phyloP scores from a whole-genome alignment of 2,113 vertebrate species.

The Erythrocercus mccallii region DNA sequence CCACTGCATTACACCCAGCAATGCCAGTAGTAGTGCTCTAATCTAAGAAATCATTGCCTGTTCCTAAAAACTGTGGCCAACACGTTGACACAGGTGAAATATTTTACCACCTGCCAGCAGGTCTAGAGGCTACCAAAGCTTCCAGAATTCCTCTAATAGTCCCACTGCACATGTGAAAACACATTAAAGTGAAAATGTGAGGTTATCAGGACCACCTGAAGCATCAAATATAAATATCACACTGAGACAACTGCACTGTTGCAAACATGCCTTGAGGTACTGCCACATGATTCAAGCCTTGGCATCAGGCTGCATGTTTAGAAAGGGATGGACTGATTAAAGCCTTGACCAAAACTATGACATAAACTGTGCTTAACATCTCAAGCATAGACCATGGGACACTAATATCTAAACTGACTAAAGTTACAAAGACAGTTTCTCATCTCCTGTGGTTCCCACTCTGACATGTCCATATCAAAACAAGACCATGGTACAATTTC shows the following conservation, averaged over 20 bases:
- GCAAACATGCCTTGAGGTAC: neutral
- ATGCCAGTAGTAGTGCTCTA: neutral
- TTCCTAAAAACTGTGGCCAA: neutral
- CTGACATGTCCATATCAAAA: neutral
- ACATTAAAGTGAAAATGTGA: neutral
- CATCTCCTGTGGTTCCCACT: neutral
- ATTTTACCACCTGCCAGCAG: neutral
- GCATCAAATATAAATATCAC: neutral
- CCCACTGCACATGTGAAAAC: neutral
- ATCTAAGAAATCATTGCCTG: neutral
- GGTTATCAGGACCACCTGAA: neutral
- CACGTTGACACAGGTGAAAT: fast-evolving
- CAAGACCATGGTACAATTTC: neutral
- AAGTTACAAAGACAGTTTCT: neutral
- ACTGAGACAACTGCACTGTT: neutral
- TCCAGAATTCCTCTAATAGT: neutral
- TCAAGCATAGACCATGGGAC: neutral
- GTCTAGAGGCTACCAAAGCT: neutral
- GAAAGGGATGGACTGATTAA: neutral
- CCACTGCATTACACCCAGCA: neutral
- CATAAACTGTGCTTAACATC: neutral
- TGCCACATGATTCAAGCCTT: neutral
- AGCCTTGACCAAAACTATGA: neutral
- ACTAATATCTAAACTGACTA: neutral
- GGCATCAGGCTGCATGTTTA: fast-evolving